These are phyloP conservation scores for Tyria jacobaeae DNA, from an alignment of 2,888 invertebrate species.

Conservation along the genomic window DNA sequence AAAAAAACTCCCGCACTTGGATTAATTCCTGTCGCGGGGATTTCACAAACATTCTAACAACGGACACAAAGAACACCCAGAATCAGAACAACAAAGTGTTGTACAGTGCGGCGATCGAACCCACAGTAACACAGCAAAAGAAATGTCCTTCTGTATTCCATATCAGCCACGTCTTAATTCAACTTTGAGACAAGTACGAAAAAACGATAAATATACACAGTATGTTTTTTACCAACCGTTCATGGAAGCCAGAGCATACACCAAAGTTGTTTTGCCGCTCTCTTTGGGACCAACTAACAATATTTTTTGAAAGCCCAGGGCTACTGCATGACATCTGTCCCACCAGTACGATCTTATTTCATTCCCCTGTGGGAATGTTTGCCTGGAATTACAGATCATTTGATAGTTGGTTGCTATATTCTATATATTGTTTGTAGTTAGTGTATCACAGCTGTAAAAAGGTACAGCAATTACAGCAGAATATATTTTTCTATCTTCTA, in stretches of 20 bases:
- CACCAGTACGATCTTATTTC: conserved; percentile 71
- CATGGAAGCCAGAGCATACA: conserved; percentile 64
- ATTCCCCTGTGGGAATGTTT: conserved; percentile 57
- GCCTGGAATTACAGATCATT: conserved; percentile 46
- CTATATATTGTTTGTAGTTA: not conserved
- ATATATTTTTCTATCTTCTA: too few relatives aligned
- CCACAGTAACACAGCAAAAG: too few relatives aligned
- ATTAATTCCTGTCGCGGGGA: too few relatives aligned
- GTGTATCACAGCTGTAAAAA: too few relatives aligned
- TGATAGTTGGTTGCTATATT: not conserved
- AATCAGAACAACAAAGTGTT: too few relatives aligned
- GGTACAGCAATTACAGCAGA: too few relatives aligned
- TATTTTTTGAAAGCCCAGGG: conserved; percentile 57
- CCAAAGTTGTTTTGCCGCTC: conserved; percentile 65
- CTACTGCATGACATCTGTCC: conserved; percentile 63
- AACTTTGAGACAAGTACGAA: not conserved
- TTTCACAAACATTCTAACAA: too few relatives aligned
- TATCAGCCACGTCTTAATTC: not conserved
- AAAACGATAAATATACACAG: not conserved
- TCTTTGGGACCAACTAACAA: conserved; percentile 66
- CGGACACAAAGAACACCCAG: too few relatives aligned
- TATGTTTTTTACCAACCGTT: conserved; percentile 54
- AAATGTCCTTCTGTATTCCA: too few relatives aligned
- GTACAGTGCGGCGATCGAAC: too few relatives aligned
- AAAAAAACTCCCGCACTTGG: too few relatives aligned